Percentiles rank a stretch among this genome's conserved stretches.
phyloP scores from a whole-genome alignment of 2,113 vertebrate genomes.

The Poecilia latipinna region DNA sequence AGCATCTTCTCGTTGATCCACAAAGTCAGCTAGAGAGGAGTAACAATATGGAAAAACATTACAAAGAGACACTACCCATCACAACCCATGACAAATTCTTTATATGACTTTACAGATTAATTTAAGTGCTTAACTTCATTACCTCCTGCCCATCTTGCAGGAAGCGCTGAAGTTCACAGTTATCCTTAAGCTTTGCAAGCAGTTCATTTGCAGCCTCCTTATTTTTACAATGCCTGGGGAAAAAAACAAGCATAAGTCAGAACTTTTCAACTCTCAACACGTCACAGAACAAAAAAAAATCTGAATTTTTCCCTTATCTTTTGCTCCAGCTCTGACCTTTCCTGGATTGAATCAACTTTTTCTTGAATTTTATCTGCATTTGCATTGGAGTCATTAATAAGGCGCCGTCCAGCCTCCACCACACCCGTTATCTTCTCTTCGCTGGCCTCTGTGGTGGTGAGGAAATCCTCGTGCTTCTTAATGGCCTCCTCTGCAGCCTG shows the following conservation, averaged over 20 bases:
- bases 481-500: conserved; percentile 90
- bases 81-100: not conserved
- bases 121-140: not conserved
- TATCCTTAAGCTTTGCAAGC: conserved; percentile 88
- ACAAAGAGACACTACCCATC: not conserved
- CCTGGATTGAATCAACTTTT: conserved; percentile 91
- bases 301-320: not conserved
- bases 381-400: conserved; percentile 85
- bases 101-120: not conserved
- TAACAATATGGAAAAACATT: not conserved
- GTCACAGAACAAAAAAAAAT: not conserved
- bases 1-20: conserved; percentile 97
- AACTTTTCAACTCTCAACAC: conserved; percentile 9
- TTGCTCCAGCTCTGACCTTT: conserved; percentile 78
- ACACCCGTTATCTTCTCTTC: conserved; percentile 90
- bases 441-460: conserved; percentile 92
- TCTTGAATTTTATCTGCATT: conserved; percentile 91
- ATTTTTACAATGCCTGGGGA: conserved; percentile 86
- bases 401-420: conserved; percentile 86
- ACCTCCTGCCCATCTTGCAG: conserved; percentile 95
- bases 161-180: conserved; percentile 93
- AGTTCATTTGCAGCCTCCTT: conserved; percentile 86
- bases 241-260: not conserved
- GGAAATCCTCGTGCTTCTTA: conserved; percentile 92
- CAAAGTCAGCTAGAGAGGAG: conserved; percentile 83